Evolutionary conservation across 2,113 vertebrate genomes (phyloP).

Genomic region (Ibidorhyncha struthersii): DNA sequence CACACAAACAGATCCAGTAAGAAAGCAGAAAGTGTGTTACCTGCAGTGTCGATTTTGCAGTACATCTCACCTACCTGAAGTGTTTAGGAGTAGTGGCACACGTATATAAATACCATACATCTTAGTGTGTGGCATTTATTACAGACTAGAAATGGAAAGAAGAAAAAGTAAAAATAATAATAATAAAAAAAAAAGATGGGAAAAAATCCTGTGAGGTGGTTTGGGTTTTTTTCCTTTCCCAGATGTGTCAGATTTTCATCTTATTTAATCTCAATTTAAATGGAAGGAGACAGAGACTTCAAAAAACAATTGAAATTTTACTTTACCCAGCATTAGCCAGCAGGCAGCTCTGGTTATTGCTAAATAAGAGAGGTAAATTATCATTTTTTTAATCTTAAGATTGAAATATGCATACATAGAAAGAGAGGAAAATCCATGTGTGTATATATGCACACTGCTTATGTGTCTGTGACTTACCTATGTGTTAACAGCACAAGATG

Average conservation of each 20-base stretch:
- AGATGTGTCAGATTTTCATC: neutral
- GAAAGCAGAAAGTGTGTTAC: neutral
- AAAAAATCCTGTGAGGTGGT: neutral
- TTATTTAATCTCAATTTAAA: neutral
- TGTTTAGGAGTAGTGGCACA: neutral
- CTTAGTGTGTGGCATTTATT: neutral
- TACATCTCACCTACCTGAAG: neutral
- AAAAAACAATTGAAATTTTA: neutral
- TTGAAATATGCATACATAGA: neutral
- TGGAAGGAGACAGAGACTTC: neutral
- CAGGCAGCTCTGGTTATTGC: neutral
- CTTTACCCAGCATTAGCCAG: neutral
- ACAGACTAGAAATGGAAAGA: neutral
- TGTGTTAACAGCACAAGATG: neutral
- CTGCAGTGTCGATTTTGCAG: neutral
- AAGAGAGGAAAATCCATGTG: neutral
- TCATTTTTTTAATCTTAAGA: neutral
- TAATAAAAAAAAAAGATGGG: neutral
- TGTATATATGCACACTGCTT: neutral
- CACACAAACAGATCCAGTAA: neutral
- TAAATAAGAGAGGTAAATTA: neutral
- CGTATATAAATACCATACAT: rapidly evolving
- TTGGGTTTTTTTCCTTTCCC: neutral
- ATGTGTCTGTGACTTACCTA: neutral
- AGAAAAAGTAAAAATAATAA: neutral